Percentiles rank a stretch among this genome's conserved stretches.
These are phyloP conservation scores for Lophura nycthemera DNA, from an alignment of 2,113 vertebrate species.

Conservation along the genomic window DNA sequence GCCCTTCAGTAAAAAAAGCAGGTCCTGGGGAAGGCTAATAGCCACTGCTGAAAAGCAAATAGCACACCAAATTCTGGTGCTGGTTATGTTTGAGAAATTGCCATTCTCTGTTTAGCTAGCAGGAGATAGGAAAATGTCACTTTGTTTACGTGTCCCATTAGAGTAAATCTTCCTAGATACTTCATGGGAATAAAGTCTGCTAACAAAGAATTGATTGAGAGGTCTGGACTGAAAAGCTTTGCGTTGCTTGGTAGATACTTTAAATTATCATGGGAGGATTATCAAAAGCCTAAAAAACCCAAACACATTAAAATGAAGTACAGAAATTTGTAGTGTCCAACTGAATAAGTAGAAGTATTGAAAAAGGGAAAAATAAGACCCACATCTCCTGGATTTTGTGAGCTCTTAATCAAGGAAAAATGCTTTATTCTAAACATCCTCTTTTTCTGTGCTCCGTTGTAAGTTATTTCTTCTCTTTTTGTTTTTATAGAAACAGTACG, in stretches of 20 bases:
- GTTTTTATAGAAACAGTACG: neutral
- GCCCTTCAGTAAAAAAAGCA: neutral
- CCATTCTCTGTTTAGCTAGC: neutral
- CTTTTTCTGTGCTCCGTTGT: neutral
- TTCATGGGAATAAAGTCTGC: neutral
- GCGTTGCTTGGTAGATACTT: neutral
- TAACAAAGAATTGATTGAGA: neutral
- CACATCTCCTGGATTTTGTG: neutral
- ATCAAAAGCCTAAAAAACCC: neutral
- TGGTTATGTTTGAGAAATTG: neutral
- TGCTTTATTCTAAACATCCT: neutral
- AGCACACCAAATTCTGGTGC: neutral
- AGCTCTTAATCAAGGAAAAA: neutral
- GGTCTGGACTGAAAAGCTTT: neutral
- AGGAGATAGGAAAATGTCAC: slow-evolving; percentile 8
- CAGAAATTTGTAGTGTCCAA: neutral
- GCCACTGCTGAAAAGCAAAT: neutral
- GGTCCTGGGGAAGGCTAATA: neutral
- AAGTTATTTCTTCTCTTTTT: neutral
- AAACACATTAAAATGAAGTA: neutral
- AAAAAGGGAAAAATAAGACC: neutral
- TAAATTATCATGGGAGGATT: neutral
- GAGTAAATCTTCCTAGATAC: slow-evolving; percentile 29
- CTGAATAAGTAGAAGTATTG: neutral
- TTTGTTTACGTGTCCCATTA: neutral